Evolutionary conservation across 2,888 invertebrate species (phyloP), one percentile per base, ranked within the genome.

Genomic region (Agrilus biguttatus): DNA sequence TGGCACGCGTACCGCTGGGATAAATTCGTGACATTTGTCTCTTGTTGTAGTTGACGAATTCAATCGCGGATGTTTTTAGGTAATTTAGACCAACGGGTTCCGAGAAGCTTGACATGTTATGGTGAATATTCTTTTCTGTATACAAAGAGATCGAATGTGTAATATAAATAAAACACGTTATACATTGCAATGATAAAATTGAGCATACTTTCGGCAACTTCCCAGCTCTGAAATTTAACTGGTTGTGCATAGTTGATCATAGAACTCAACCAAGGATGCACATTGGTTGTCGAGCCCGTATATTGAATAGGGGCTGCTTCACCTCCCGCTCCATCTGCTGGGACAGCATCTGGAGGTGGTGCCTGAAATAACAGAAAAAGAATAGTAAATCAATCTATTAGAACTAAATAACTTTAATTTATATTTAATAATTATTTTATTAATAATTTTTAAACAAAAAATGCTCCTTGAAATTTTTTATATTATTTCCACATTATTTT

Each of bases 171-270:
- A 37, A 19, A 23, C 7, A 33, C 23, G 32, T 45, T 12, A 39
- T 14, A 37, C 34, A 32, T n/a, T 32, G 12, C 14, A 34, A 36
- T n/a, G 13, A 35, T n/a, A 10, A 41, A 10, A 37, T 8, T 14
- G 8, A 39, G 67, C 75, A 71, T 67, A 96, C 96, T 82, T 61
- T 96, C 93, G 3, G 98, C 93, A 51, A 87, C 81, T 65, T 97
- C 96, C 68, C 99, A 99, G 51, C 92, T 88, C 65, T 87, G 87
- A 73, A 99, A 99, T 73, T 99, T 98, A 62, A 98, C 87, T 8
- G 98, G 98, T 71, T 97, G 96, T 42, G 97, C 95, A 74, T 99
- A 99, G 75, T 98, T 99, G 63, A 99, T 89, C 86, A 98, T 88
- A 45, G 93, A 91, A 42, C 96, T 97, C 23, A 99, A 78, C 83